Evolutionary conservation across 2,797 vertebrate species (phyloP).

Genomic region (Helicolenus hilgendorfi): DNA sequence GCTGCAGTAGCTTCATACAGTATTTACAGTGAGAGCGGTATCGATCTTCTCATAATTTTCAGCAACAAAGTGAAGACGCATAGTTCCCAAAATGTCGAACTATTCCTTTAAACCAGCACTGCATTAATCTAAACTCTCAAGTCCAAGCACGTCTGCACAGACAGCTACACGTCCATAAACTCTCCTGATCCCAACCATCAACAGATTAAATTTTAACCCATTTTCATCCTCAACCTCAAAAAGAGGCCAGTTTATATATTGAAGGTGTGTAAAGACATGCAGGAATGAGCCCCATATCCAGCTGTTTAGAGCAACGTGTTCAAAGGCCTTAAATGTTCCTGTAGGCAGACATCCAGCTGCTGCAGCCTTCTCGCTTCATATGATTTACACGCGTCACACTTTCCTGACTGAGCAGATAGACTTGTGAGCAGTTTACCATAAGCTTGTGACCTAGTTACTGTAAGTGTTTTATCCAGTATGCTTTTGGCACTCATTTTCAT

Average conservation of each 20-base stretch:
- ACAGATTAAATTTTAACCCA: background rate
- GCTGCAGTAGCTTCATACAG: background rate
- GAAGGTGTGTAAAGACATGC: constrained; percentile 15
- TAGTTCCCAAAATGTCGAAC: background rate
- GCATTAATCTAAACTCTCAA: background rate
- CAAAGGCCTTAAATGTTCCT: constrained; percentile 31
- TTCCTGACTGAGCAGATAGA: constrained; percentile 31
- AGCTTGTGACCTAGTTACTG: constrained; percentile 43
- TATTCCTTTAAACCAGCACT: background rate
- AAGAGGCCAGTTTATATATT: background rate
- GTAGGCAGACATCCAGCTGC: constrained; percentile 25
- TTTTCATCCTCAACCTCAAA: background rate
- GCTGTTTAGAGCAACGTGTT: background rate
- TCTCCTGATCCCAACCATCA: background rate
- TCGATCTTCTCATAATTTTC: background rate
- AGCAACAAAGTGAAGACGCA: background rate
- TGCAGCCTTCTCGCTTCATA: background rate
- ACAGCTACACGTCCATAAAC: background rate
- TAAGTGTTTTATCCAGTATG: background rate
- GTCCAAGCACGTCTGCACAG: background rate
- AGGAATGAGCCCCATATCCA: background rate
- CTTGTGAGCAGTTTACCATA: background rate
- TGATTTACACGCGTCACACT: constrained; percentile 34
- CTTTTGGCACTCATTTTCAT: background rate
- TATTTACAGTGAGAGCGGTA: background rate